These are phyloP conservation scores for Cyprinodon brontotheroides DNA, from an alignment of 2,113 vertebrate species.

Conservation along the genomic window DNA sequence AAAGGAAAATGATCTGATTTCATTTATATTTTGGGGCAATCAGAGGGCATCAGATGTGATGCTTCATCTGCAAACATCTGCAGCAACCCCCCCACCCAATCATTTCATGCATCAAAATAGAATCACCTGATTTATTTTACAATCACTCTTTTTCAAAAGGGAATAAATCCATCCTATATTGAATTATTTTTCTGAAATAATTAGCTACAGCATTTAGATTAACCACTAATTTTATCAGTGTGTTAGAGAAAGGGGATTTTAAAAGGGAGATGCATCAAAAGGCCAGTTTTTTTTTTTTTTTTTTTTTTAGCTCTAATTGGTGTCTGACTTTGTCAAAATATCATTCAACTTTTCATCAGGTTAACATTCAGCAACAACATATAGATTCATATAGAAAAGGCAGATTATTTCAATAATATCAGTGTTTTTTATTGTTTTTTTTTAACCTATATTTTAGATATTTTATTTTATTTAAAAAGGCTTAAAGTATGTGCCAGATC, in stretches of 20 bases:
- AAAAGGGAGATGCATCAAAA: too few species aligned
- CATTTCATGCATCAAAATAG: background rate
- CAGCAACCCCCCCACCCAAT: too few species aligned
- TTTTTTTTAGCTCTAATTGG: too few species aligned
- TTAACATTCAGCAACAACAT: too few species aligned
- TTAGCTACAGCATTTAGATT: too few species aligned
- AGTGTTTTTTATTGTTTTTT: background rate
- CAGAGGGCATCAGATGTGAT: background rate
- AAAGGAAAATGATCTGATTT: slow-evolving; percentile 80
- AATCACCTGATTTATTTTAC: background rate
- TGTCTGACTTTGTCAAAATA: too few species aligned
- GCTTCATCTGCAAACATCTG: background rate
- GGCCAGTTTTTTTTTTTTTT: too few species aligned
- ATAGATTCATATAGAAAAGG: too few species aligned
- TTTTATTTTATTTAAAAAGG: background rate
- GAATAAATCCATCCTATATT: background rate
- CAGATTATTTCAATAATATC: background rate
- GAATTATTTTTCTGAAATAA: too few species aligned
- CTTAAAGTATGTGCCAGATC: background rate
- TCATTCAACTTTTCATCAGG: too few species aligned
- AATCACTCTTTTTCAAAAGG: background rate
- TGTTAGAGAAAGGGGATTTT: background rate
- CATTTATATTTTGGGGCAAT: background rate
- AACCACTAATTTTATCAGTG: background rate
- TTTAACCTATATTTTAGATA: background rate